Conservation (phyloP, 2,797 vertebrate genomes). For the Semaprochilodus insignis region DNA sequence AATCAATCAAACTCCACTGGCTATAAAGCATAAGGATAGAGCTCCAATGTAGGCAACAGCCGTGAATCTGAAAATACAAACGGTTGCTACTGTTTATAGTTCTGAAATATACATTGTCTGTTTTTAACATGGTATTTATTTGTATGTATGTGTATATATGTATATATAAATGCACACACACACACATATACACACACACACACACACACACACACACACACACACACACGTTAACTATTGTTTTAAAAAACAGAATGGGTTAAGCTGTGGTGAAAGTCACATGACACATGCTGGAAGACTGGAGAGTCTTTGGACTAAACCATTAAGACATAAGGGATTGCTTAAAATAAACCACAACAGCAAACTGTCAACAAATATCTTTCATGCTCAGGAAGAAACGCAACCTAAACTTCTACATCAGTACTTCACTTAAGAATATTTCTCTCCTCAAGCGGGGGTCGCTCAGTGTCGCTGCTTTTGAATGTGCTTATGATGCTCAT, state of each 20-base stretch:
- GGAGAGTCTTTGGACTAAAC: neutral
- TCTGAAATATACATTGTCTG: neutral
- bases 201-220: too few relatives aligned
- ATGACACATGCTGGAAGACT: too few relatives aligned
- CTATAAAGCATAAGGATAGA: conserved; percentile 28
- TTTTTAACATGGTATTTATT: neutral
- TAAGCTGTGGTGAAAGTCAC: neutral
- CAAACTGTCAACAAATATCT: conserved; percentile 12
- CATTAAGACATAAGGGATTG: conserved; percentile 31
- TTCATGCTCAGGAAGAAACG: neutral
- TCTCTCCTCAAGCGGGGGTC: neutral
- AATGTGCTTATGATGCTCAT: neutral
- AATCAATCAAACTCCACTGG: neutral
- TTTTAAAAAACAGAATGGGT: neutral
- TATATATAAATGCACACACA: too few relatives aligned
- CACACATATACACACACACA: too few relatives aligned
- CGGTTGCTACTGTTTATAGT: neutral
- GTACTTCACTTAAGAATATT: neutral
- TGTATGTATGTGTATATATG: too few relatives aligned
- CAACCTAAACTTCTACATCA: neutral
- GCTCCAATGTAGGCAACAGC: neutral
- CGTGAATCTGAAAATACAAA: too few relatives aligned
- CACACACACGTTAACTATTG: too few relatives aligned
- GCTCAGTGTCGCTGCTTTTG: neutral
- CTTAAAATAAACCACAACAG: conserved; percentile 9